Evolutionary conservation across 2,113 vertebrate species (phyloP), one percentile per base, ranked within the genome.

Genomic region (Sinocyclocheilus anshuiensis): DNA sequence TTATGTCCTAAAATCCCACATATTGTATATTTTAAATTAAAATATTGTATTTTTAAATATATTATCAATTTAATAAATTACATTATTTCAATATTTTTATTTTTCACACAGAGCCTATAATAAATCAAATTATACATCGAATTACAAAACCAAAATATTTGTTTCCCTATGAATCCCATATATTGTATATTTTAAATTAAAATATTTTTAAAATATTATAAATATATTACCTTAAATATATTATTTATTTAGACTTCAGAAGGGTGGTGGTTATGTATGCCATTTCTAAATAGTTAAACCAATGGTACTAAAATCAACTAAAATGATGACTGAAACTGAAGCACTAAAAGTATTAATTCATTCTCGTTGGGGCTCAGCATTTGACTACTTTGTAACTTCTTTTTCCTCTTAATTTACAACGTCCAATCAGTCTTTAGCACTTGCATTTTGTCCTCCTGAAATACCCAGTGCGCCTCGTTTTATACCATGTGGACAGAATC

Each of bases 391-490:
- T 69, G 3, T 18, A 15, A 33, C 22, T 65, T 69, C 24, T 76
- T 76, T 84, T 79, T 79, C 36, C 48, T 33, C 59, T 74, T 53
- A 10, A 22, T 61, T 48, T 61, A 36, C 8, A 42, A 83, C 24
- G 24, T 36, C n/a, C 72, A 65, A 48, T 24, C 42, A 29, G 90
- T 93, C 87, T 89, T 22, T 11, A 72, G 33, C 82, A 89, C 88
- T 83, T 82, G 16, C 77, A 81, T 26, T 75, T 61, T 15, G 22
- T 79, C 55, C 22, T 33, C 83, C 55, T 55, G 29, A 88, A 91
- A 91, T 90, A 90, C 91, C 90, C 82, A 33, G 59, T 87, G 89
- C 84, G 89, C 89, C 89, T 91, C 87, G 72, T 89, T 77, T 88
- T 59, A 92, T 2, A 39, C 39, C 39, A 39, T 89, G 36, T 33